Evolutionary conservation across 2,888 invertebrate genomes (phyloP), one percentile per base, ranked within the genome.

Genomic region (Catocala sponsa): DNA sequence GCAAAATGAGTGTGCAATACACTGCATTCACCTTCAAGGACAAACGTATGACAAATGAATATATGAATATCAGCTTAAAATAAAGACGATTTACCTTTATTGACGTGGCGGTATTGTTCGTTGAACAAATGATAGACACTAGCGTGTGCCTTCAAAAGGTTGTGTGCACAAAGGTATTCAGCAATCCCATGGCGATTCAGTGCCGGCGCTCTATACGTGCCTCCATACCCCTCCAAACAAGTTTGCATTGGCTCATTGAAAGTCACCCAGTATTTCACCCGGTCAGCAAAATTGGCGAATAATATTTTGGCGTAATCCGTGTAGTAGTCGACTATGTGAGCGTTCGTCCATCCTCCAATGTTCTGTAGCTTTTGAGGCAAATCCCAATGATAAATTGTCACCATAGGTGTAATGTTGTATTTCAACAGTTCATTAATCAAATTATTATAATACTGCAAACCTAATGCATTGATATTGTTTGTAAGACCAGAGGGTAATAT

Each of bases 361-460:
- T 96, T 95, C 81, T 96, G 96, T 38, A 97, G 79, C 46, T 89
- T 92, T 74, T 96, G 95, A 6, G 97, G 97, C 51, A 96, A 82
- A 64, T 97, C 97, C 96, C 96, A 97, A 71, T 97, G 97, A 78
- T 96, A 96, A 53, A 97, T 95, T 0, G 97, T 96, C 0, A 96
- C 95, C 95, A 96, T 95, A 0, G 97, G 97, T 33, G 96, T 95
- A 48, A 98, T 96, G 49, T 95, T 96, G 69, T 96, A 95, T 60
- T 90, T 95, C 12, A 96, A 70, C 6, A 98, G 92, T 76, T 96
- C 97, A 78, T 97, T 94, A 56, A 98, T 97, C 49, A 98, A 88
- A 71, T 96, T 95, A 79, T 96, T 96, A 85, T 98, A 98, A 87
- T 98, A 97, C 61, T 95, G 90, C 10, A 98, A 93, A 13, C 97